These are phyloP conservation scores for Heteromormyrus szaboi DNA, from an alignment of 2,797 vertebrate species.

Conservation along the genomic window DNA sequence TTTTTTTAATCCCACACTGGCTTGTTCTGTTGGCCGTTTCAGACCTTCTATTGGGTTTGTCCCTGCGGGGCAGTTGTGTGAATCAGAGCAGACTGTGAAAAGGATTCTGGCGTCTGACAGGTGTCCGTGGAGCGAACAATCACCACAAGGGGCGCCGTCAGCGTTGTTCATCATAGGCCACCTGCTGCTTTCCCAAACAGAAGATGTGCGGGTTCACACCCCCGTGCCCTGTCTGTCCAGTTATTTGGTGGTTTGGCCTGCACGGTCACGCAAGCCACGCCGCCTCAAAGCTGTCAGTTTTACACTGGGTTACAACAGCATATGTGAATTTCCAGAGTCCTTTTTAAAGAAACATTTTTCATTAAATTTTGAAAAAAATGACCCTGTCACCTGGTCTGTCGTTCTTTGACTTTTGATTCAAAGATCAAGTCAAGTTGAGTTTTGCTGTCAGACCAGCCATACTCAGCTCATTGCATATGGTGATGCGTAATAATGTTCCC, in stretches of 20 bases:
- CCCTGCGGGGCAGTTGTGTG: background rate
- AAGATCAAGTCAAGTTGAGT: background rate
- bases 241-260: constrained; percentile 18
- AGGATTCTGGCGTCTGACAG: background rate
- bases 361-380: constrained; percentile 73
- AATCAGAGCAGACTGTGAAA: background rate
- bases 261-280: background rate
- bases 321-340: constrained; percentile 37
- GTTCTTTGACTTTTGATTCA: constrained; percentile 41
- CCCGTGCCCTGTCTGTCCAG: background rate
- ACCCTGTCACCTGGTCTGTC: constrained; percentile 29
- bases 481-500: background rate
- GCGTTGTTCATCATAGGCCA: background rate
- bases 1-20: background rate
- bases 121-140: background rate
- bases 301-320: constrained; percentile 26
- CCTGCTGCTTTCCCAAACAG: background rate
- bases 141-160: background rate
- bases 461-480: background rate
- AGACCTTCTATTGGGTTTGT: background rate
- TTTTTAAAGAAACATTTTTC: constrained; percentile 70
- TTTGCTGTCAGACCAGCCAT: background rate
- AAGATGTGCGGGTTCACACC: background rate
- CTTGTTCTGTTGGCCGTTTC: background rate
- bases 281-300: constrained; percentile 13